Evolutionary conservation across 2,113 vertebrate genomes (phyloP).

Genomic region (Atractosteus spatula): DNA sequence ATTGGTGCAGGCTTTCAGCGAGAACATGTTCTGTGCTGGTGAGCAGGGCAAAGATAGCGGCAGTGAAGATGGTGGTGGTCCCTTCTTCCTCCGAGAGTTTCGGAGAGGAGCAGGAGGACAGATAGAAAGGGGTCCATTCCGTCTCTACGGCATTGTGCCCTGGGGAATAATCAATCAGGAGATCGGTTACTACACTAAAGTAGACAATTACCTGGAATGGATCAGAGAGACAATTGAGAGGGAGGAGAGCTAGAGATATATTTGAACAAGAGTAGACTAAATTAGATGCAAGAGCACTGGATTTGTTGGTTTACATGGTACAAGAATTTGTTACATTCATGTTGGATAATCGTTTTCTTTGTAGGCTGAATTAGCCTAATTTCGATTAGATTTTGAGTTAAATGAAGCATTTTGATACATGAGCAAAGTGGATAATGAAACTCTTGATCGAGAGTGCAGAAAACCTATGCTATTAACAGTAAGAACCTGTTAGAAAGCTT

Average conservation of each 20-base stretch:
- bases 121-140: slow-evolving; percentile 30
- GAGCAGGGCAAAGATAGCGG: slow-evolving; percentile 71
- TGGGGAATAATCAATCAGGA: slow-evolving; percentile 77
- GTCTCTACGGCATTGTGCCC: slow-evolving; percentile 76
- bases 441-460: no score
- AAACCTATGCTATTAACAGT: no score
- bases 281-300: no score
- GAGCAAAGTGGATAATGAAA: no score
- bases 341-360: no score
- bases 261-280: background rate
- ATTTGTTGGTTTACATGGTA: no score
- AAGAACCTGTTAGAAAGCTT: no score
- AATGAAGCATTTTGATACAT: no score
- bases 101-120: slow-evolving; percentile 27
- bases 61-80: slow-evolving; percentile 77
- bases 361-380: no score
- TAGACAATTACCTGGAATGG: slow-evolving; percentile 82
- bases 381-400: no score
- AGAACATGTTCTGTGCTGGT: slow-evolving; percentile 92
- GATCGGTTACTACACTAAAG: slow-evolving; percentile 83
- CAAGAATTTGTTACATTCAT: no score
- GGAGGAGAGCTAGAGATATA: slow-evolving; percentile 12
- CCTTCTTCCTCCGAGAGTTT: slow-evolving; percentile 50
- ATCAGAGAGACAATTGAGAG: slow-evolving; percentile 70
- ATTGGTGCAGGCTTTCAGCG: slow-evolving; percentile 44